Evolutionary conservation across 2,797 vertebrate species (phyloP), one percentile per base, ranked within the genome.

Genomic region (Remorina albescens): DNA sequence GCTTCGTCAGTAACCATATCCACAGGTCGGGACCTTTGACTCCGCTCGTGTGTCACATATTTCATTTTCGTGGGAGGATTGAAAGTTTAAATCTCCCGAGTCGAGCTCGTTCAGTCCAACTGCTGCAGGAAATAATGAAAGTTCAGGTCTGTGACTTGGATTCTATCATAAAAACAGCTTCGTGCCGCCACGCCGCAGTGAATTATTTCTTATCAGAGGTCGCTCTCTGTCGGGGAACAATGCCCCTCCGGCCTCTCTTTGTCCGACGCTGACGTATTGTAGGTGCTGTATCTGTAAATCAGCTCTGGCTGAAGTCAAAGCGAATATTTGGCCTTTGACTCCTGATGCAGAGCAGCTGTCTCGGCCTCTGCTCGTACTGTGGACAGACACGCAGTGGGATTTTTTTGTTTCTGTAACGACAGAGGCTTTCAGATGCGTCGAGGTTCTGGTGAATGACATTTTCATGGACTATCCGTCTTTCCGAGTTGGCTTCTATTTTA

Each of bases 301-400:
- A 64, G 47, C 66, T 44, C 67, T 10, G 1, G 4, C 25, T 84
- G 80, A 89, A 78, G 67, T 86, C 82, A 86, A 56, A 21, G 60
- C 47, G 64, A 80, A 76, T 81, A 73, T 68, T 77, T 80, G 54
- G 55, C 71, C 69, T 73, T 59, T 47, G 53, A 21, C 55, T 12
- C 39, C 57, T 80, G 77, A 91, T 91, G 61, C 9, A 65, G 63
- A 87, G n/a, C 86, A 86, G 78, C 85, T 88, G 87, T 58, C 78
- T 55, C 71, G 67, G 73, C 80, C 28, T 37, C 16, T 0, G 55
- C 10, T 41, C 68, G 30, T 69, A 73, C 76, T 61, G 81, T 56
- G 81, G 80, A 74, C 28, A 2, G 78, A 82, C 59, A 30, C 16
- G 3, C 71, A 32, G 42, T 75, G 58, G 66, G 46, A 71, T 72